phyloP scores from a whole-genome alignment of 2,888 invertebrate species.

The Ophioninae sp. region DNA sequence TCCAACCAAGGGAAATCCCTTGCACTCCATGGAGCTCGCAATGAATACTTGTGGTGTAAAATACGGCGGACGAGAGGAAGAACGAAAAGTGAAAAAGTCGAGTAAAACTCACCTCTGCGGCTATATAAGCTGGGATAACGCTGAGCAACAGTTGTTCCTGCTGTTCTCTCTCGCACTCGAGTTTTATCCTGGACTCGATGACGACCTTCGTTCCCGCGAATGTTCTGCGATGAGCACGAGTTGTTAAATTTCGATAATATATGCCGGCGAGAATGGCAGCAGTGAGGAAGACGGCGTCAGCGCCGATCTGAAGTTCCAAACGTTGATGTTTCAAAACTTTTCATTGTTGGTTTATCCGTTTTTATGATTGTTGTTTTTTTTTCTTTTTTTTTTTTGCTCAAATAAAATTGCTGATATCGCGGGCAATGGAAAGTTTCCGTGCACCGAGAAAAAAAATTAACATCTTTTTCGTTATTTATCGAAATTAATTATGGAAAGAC shows the following conservation, averaged over 20 bases:
- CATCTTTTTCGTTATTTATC: too few species aligned
- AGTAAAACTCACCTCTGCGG: conserved; percentile 90
- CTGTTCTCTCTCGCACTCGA: conserved; percentile 96
- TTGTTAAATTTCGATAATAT: conserved; percentile 94
- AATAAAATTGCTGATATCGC: background rate
- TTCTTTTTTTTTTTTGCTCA: background rate
- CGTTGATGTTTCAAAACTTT: background rate
- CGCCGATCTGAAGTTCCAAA: conserved; percentile 85
- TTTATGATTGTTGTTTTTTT: background rate
- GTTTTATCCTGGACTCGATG: conserved; percentile 94
- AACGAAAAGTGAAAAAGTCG: background rate
- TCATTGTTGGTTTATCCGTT: background rate
- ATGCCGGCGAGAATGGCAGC: conserved; percentile 92
- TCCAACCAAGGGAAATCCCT: too few species aligned
- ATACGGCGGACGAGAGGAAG: background rate
- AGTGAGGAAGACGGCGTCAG: conserved; percentile 89
- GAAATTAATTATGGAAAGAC: too few species aligned
- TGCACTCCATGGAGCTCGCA: too few species aligned
- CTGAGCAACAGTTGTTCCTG: conserved; percentile 95
- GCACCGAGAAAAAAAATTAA: too few species aligned
- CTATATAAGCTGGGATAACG: conserved; percentile 97
- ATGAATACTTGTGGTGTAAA: conserved; percentile 2
- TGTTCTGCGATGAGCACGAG: conserved; percentile 92
- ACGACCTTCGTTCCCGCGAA: conserved; percentile 95
- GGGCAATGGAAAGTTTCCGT: too few species aligned